Percentiles rank a stretch among this genome's conserved stretches.
phyloP scores from a whole-genome alignment of 2,797 vertebrate species.

The Pantherophis vulpinus region DNA sequence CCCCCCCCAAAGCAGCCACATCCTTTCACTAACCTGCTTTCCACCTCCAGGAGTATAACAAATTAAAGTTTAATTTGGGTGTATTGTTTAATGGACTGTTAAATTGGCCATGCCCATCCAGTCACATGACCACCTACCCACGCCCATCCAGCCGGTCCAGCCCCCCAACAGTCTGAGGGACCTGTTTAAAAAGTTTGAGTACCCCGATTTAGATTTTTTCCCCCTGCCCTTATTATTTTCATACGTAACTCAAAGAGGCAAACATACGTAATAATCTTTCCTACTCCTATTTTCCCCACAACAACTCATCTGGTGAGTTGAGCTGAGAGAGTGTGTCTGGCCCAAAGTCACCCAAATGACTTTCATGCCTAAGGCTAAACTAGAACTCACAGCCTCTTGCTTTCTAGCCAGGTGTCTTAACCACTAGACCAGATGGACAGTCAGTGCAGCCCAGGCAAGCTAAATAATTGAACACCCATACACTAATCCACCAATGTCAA shows the following conservation, averaged over 20 bases:
- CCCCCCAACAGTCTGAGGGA: too few relatives aligned
- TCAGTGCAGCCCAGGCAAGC: neutral
- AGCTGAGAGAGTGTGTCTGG: neutral
- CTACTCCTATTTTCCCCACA: neutral
- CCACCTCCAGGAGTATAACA: too few relatives aligned
- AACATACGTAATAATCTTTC: neutral
- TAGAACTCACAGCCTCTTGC: neutral
- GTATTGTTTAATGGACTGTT: too few relatives aligned
- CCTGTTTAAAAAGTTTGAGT: too few relatives aligned
- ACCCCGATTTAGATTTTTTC: too few relatives aligned
- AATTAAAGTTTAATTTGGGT: too few relatives aligned
- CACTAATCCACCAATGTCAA: too few relatives aligned
- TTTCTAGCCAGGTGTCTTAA: neutral
- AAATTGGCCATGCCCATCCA: too few relatives aligned
- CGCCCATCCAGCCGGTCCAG: too few relatives aligned
- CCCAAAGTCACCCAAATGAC: neutral
- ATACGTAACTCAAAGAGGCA: neutral
- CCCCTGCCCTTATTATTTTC: neutral
- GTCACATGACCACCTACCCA: too few relatives aligned
- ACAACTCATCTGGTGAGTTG: neutral
- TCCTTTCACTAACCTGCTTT: too few relatives aligned
- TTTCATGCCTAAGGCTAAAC: neutral
- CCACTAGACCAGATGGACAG: neutral
- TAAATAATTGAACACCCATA: neutral
- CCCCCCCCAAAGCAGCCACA: too few relatives aligned